Conservation (phyloP, 2,797 vertebrate species). For the Phalanger gymnotis region DNA sequence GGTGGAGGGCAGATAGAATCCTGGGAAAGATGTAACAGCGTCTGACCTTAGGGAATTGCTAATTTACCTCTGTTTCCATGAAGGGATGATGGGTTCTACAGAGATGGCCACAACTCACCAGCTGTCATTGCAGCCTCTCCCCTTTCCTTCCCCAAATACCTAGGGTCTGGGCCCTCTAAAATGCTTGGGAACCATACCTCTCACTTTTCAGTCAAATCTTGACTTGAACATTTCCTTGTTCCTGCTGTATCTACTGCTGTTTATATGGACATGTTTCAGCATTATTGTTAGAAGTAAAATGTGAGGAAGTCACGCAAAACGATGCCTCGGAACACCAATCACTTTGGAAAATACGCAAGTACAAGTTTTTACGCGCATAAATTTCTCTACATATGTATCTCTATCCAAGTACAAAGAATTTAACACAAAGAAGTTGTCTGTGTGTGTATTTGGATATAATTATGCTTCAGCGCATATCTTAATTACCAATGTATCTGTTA, state of each 20-base stretch:
- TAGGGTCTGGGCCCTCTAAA: conserved; percentile 9
- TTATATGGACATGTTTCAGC: not conserved
- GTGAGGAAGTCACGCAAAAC: not conserved
- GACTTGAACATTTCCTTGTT: not conserved
- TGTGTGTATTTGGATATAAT: not conserved
- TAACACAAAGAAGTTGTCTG: not conserved
- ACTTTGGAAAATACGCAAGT: not conserved
- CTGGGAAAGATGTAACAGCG: conserved; percentile 4
- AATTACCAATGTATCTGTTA: not conserved
- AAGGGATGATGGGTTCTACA: conserved; percentile 61
- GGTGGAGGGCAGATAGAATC: not conserved
- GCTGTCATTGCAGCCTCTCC: conserved; percentile 40
- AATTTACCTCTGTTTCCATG: conserved; percentile 15
- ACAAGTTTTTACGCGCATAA: not conserved
- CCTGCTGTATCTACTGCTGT: not conserved
- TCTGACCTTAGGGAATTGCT: conserved; percentile 33
- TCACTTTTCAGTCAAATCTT: conserved; percentile 29
- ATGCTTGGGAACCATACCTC: conserved; percentile 28
- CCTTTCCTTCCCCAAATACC: not conserved
- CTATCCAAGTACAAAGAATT: not conserved
- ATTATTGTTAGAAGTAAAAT: not conserved
- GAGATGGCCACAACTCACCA: conserved; percentile 69
- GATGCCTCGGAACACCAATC: not conserved
- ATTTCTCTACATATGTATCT: not conserved
- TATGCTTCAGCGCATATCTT: not conserved